These are phyloP conservation scores for Synaphobranchus kaupii DNA, from an alignment of 2,797 vertebrate species.

Conservation along the genomic window DNA sequence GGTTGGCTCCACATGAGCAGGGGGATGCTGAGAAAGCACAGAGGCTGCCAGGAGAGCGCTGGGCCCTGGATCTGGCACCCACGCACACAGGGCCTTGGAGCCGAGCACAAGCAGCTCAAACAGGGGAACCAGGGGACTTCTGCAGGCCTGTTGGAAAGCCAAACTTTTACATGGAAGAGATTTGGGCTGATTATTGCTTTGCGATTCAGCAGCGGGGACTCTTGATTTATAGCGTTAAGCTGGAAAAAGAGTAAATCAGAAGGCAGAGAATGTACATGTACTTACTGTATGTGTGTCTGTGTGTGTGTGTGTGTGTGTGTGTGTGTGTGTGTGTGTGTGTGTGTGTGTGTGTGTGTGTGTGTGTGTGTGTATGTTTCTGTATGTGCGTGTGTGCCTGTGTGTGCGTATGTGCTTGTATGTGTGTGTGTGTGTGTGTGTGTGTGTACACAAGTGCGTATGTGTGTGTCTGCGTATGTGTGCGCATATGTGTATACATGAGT, in stretches of 20 bases:
- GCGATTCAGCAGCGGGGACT: not conserved
- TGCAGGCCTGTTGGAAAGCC: not conserved
- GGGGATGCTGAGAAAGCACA: conserved; percentile 18
- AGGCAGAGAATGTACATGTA: too few relatives aligned
- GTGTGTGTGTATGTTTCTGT: not conserved
- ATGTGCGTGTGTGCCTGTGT: not conserved
- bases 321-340: not conserved
- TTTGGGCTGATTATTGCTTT: not conserved
- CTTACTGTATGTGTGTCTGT: not conserved
- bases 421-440: not conserved
- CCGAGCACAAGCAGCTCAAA: not conserved
- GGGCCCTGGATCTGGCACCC: not conserved
- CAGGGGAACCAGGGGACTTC: not conserved
- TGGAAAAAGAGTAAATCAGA: not conserved
- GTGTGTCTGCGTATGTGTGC: not conserved
- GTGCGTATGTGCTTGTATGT: not conserved
- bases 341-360: not conserved
- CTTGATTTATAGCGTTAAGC: not conserved
- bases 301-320: not conserved
- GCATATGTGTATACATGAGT: not conserved
- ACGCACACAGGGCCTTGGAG: not conserved
- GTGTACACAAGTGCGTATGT: too few relatives aligned
- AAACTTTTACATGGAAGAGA: not conserved
- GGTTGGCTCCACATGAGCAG: conserved; percentile 45
- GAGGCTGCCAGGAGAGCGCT: conserved; percentile 29